Percentiles rank a stretch among this genome's conserved stretches.
Evolutionary conservation across 2,113 vertebrate genomes (phyloP).

Genomic region (Verasper variegatus): DNA sequence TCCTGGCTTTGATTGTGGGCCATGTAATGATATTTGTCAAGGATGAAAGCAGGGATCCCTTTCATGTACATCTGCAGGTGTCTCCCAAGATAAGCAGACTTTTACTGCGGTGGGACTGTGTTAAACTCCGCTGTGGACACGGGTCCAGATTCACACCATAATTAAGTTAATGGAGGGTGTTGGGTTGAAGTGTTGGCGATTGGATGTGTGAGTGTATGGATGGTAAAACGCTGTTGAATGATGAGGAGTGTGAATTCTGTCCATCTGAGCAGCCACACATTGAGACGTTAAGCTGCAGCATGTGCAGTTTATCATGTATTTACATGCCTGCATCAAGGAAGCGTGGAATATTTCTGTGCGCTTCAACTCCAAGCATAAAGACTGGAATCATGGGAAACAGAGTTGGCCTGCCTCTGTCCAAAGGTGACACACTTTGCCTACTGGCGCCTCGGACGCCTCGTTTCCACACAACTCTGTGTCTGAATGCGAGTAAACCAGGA

Average conservation of each 20-base stretch:
- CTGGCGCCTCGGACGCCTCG: no score
- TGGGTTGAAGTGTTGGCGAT: background rate
- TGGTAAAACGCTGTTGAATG: background rate
- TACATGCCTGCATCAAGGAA: background rate
- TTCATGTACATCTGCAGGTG: slow-evolving; percentile 58
- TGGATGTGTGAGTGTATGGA: background rate
- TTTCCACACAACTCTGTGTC: no score
- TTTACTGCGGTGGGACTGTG: background rate
- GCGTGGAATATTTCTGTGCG: slow-evolving; percentile 9
- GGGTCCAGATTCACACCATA: background rate
- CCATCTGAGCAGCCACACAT: slow-evolving; percentile 31
- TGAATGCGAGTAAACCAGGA: no score
- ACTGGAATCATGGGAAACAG: background rate
- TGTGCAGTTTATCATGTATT: background rate
- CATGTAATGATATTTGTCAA: slow-evolving; percentile 24
- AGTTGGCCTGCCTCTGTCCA: background rate
- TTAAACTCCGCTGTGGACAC: background rate
- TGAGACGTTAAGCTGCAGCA: background rate
- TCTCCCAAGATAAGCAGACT: slow-evolving; percentile 45
- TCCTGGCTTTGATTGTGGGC: slow-evolving; percentile 40
- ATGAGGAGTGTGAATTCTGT: slow-evolving; percentile 17
- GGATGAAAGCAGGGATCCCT: slow-evolving; percentile 59
- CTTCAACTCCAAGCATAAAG: background rate
- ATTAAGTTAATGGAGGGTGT: slow-evolving; percentile 33
- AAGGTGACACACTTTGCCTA: background rate